Evolutionary conservation across 1,140 invertebrate genomes (phyloP).

Genomic region (Harlomillsia oculata): DNA sequence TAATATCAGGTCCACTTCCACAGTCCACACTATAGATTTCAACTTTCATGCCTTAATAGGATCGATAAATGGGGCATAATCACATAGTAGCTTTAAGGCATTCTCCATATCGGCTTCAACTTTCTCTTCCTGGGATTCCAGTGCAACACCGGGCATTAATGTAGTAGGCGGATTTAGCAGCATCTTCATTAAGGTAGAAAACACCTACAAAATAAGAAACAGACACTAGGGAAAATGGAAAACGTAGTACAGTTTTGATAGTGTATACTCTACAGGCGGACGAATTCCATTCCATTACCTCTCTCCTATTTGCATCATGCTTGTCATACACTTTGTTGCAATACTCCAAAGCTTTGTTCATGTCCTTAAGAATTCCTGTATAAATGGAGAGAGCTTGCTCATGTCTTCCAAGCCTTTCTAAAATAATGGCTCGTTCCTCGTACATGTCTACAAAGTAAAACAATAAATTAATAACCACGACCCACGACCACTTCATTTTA

Average conservation of each 20-base stretch:
- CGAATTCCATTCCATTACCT: conserved; percentile 1
- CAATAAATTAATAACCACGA: too few relatives aligned
- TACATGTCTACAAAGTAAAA: conserved; percentile 51
- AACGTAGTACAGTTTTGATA: background rate
- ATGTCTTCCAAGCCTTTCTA: conserved; percentile 76
- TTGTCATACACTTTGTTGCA: conserved; percentile 56
- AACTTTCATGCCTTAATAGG: conserved; percentile 50
- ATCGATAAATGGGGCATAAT: conserved; percentile 71
- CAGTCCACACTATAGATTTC: background rate
- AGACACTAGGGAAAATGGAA: background rate
- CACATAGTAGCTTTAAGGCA: conserved; percentile 66
- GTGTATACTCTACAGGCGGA: conserved; percentile 44
- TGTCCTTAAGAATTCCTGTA: conserved; percentile 68
- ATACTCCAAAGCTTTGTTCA: conserved; percentile 69
- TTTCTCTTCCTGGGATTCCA: conserved; percentile 41
- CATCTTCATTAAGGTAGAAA: conserved; percentile 49
- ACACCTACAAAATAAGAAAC: conserved; percentile 44
- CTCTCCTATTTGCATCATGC: conserved; percentile 29
- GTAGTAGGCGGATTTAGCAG: conserved; percentile 49
- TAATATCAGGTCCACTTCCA: background rate
- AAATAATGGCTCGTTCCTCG: conserved; percentile 85
- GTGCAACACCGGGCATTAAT: conserved; percentile 40
- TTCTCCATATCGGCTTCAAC: conserved; percentile 60
- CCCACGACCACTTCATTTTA: too few relatives aligned
- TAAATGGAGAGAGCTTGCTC: conserved; percentile 89